Percentiles rank a stretch among this genome's conserved stretches.
phyloP scores from a whole-genome alignment of 2,797 vertebrate genomes.

The Orientallactaga sibirica region DNA sequence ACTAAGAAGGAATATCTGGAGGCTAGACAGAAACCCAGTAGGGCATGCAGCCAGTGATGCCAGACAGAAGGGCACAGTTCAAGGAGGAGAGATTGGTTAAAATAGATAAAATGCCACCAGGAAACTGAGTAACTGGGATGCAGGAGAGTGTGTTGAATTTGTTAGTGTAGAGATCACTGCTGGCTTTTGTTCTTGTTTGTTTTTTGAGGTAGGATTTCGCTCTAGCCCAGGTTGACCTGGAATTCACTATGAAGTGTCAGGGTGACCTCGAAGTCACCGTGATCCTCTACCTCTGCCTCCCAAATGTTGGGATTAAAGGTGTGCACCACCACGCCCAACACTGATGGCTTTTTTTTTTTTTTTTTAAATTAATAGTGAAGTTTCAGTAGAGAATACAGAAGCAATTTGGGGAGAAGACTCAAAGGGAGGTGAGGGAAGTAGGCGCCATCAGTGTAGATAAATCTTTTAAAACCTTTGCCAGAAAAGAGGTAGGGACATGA shows the following conservation, averaged over 20 bases:
- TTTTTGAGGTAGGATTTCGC: no score
- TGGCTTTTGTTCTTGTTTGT: neutral
- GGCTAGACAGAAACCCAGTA: neutral
- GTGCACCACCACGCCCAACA: no score
- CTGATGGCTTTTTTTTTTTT: neutral
- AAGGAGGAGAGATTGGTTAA: neutral
- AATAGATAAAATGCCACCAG: neutral
- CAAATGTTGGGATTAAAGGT: no score
- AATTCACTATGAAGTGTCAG: no score
- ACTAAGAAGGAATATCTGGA: neutral
- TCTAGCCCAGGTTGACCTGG: no score
- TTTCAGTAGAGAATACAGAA: neutral
- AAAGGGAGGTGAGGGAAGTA: neutral
- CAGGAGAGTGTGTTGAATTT: neutral
- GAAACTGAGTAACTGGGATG: neutral
- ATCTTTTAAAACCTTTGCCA: neutral
- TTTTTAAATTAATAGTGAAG: no score
- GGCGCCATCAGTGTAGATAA: neutral
- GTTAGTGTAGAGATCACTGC: neutral
- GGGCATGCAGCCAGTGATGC: no score
- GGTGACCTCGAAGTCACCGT: no score
- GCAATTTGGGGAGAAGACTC: neutral
- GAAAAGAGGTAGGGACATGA: neutral
- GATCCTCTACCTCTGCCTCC: no score
- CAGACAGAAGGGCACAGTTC: neutral